These are phyloP conservation scores for Procambarus virginalis DNA, from an alignment of 1,140 invertebrate species.

Conservation along the genomic window DNA sequence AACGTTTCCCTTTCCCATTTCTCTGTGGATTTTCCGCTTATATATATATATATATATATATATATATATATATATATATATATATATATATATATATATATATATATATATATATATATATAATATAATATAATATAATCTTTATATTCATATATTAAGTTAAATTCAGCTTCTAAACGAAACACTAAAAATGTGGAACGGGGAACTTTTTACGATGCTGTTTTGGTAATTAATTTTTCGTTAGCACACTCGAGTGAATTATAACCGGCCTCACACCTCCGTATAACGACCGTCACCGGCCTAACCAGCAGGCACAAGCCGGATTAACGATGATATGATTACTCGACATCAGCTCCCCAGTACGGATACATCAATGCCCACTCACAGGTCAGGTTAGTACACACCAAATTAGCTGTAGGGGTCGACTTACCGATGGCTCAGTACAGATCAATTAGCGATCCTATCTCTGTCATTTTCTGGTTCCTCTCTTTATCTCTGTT, in stretches of 20 bases:
- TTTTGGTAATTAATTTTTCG: not conserved
- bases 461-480: conserved; percentile 3
- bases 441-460: not conserved
- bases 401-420: not conserved
- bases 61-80: not conserved
- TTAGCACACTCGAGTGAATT: not conserved
- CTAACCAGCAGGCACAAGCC: not conserved
- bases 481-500: not conserved
- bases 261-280: not conserved
- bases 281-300: not conserved
- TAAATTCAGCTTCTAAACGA: no score
- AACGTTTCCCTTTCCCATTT: no score
- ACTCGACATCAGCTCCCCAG: not conserved
- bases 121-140: not conserved
- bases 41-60: no score
- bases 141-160: not conserved
- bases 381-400: not conserved
- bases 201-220: not conserved
- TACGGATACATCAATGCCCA: not conserved
- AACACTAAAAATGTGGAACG: no score
- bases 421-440: not conserved
- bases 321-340: not conserved
- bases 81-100: conserved; percentile 15
- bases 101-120: not conserved
- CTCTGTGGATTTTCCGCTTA: no score